These are phyloP conservation scores for Lagorchestes hirsutus DNA, from an alignment of 2,797 vertebrate species.

Conservation along the genomic window DNA sequence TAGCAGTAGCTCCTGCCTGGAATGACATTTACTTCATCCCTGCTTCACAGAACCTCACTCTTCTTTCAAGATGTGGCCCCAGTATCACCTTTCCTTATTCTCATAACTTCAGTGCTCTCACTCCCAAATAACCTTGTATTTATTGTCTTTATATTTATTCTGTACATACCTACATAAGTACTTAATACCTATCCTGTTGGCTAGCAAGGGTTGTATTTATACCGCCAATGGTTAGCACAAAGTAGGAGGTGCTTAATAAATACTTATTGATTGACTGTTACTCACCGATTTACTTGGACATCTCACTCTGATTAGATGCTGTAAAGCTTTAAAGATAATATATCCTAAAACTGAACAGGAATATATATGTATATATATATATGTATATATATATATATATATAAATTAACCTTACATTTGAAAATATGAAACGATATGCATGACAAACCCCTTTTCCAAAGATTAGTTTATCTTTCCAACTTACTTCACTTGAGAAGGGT, in stretches of 20 bases:
- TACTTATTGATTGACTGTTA: not conserved
- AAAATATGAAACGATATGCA: conserved; percentile 49
- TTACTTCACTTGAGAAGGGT: conserved; percentile 87
- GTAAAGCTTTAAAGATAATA: conserved; percentile 28
- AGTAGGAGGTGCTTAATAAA: not conserved
- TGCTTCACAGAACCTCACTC: not conserved
- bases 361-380: too few species aligned
- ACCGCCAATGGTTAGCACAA: not conserved
- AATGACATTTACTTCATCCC: not conserved
- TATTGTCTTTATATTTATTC: not conserved
- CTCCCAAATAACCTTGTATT: not conserved
- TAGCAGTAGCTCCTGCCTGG: not conserved
- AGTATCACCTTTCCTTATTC: not conserved
- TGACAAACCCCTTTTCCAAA: not conserved
- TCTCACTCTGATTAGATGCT: conserved; percentile 14
- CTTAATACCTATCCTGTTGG: not conserved
- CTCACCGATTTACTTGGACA: not conserved
- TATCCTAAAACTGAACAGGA: conserved; percentile 23
- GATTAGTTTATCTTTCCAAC: conserved; percentile 63
- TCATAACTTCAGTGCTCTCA: not conserved
- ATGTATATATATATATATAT: too few species aligned
- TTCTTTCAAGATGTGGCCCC: not conserved
- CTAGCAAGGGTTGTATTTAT: not conserved
- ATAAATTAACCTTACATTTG: conserved; percentile 15
- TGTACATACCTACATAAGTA: not conserved